Evolutionary conservation across 2,113 vertebrate genomes (phyloP).

Genomic region (Todiramphus saurophagus): DNA sequence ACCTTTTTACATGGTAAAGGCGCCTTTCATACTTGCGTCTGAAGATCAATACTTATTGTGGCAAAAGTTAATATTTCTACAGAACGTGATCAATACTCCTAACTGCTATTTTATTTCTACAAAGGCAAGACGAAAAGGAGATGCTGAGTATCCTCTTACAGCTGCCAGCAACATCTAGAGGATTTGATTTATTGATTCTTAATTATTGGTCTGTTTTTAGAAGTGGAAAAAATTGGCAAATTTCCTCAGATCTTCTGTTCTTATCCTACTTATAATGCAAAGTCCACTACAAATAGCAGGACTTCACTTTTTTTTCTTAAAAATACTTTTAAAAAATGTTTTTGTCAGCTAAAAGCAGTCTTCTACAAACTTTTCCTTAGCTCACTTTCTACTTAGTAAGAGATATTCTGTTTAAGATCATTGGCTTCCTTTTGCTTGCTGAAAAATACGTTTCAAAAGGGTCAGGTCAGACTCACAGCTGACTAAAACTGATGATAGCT

Average conservation of each 20-base stretch:
- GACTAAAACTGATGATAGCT: background rate
- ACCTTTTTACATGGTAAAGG: background rate
- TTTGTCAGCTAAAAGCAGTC: background rate
- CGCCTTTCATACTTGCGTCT: background rate
- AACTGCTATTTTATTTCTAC: background rate
- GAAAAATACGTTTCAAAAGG: background rate
- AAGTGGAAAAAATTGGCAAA: background rate
- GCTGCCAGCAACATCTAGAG: background rate
- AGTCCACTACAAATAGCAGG: background rate
- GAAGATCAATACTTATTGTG: accelerated
- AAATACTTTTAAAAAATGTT: background rate
- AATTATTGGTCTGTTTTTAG: background rate
- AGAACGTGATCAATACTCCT: background rate
- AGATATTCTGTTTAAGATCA: background rate
- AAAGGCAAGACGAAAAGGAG: background rate
- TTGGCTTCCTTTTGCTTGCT: background rate
- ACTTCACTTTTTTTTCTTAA: background rate
- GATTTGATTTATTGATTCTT: background rate
- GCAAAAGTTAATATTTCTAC: background rate
- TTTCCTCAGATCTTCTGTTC: background rate
- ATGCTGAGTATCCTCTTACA: background rate
- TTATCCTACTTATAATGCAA: background rate
- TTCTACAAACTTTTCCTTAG: background rate
- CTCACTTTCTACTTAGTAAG: background rate
- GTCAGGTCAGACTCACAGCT: background rate